A percentile compares a stretch with the other conserved stretches of the same genome.
These are phyloP conservation scores for Triplophysa siluroides DNA, from an alignment of 2,113 vertebrate species.

Conservation along the genomic window DNA sequence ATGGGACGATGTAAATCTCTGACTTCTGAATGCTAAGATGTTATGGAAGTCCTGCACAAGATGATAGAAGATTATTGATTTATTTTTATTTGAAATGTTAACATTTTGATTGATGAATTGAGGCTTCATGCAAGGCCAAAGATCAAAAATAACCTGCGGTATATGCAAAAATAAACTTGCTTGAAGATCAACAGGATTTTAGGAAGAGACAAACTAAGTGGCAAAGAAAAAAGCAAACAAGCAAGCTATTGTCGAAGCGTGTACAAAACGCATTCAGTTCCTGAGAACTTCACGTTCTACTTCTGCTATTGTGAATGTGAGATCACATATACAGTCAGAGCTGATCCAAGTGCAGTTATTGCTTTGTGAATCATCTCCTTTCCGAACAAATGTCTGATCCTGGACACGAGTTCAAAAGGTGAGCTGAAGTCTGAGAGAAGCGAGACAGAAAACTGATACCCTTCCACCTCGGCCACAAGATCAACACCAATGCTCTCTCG, in stretches of 20 bases:
- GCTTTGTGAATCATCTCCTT: neutral
- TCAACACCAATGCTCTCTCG: constrained; percentile 36
- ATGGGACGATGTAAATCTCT: constrained; percentile 13
- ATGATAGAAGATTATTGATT: constrained; percentile 6
- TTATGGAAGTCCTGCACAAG: neutral
- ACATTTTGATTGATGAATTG: neutral
- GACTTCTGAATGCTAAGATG: constrained; percentile 8
- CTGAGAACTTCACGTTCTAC: neutral
- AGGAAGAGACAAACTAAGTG: neutral
- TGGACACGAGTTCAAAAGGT: constrained; percentile 18
- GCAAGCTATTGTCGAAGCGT: neutral
- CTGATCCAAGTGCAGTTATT: neutral
- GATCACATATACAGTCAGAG: neutral
- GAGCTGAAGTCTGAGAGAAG: constrained; percentile 3
- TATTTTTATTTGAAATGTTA: constrained; percentile 2
- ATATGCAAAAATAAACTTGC: constrained; percentile 18
- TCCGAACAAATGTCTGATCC: neutral
- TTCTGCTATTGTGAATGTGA: neutral
- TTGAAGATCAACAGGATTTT: neutral
- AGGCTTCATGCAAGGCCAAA: neutral
- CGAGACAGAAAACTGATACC: constrained; percentile 41
- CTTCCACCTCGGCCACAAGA: constrained; percentile 35
- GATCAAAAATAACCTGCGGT: neutral
- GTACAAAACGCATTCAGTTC: neutral
- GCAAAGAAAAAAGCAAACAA: neutral